These are phyloP conservation scores for Vollenhovia emeryi DNA, from an alignment of 1,140 invertebrate species.

Conservation along the genomic window DNA sequence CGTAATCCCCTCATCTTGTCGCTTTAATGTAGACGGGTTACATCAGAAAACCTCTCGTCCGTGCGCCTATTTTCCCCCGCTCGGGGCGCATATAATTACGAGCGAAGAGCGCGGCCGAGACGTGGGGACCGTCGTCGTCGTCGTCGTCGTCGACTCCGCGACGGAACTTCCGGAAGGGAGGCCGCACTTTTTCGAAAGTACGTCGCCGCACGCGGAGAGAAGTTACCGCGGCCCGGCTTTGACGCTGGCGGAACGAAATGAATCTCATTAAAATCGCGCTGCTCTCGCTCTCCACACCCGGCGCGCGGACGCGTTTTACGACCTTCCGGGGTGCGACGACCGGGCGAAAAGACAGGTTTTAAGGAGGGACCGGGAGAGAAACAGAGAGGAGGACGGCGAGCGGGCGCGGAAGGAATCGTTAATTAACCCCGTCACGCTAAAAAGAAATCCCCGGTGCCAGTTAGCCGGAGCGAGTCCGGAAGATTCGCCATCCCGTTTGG, in stretches of 20 bases:
- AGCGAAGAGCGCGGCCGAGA: neutral
- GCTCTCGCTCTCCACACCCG: constrained; percentile 11
- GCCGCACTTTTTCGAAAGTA: constrained; percentile 59
- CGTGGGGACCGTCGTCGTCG: neutral
- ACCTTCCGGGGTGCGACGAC: constrained; percentile 32
- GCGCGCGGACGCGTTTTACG: constrained; percentile 48
- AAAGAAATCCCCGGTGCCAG: constrained; percentile 38
- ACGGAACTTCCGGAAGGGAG: constrained; percentile 34
- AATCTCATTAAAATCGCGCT: constrained; percentile 72
- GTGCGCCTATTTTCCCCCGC: constrained; percentile 36
- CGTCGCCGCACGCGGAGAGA: constrained; percentile 39
- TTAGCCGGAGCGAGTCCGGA: constrained; percentile 5
- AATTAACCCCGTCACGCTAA: constrained; percentile 59
- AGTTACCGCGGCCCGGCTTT: constrained; percentile 55
- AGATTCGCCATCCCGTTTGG: constrained; percentile 13
- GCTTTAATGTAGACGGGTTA: constrained; percentile 43
- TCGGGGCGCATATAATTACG: constrained; percentile 44
- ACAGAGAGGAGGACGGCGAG: neutral
- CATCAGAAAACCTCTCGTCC: constrained; percentile 30
- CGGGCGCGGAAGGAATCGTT: constrained; percentile 58
- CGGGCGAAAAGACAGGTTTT: constrained; percentile 26
- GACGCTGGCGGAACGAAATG: constrained; percentile 56
- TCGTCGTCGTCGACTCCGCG: too few relatives aligned
- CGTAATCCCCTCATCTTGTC: constrained; percentile 32
- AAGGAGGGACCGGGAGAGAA: neutral